phyloP scores from a whole-genome alignment of 2,888 invertebrate species.

The Amphipoea lucens region DNA sequence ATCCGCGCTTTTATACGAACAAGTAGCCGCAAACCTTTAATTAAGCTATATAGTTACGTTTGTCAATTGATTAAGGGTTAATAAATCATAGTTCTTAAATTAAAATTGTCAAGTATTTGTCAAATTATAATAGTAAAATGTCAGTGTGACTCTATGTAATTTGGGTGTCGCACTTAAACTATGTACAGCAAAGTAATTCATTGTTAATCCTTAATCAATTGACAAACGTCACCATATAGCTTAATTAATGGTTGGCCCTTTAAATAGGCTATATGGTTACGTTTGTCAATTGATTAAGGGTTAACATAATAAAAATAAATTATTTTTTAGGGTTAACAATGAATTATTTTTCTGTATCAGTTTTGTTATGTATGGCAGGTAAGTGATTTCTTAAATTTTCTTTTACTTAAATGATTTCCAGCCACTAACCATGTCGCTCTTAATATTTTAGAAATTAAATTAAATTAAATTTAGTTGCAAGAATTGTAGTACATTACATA shows the following conservation, averaged over 20 bases:
- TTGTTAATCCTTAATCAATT: background rate
- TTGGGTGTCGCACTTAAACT: too few species aligned
- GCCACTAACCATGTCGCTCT: background rate
- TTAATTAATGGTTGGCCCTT: too few species aligned
- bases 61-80: background rate
- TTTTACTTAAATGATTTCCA: background rate
- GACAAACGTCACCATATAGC: too few species aligned
- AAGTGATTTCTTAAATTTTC: slow-evolving; percentile 6
- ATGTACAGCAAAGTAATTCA: too few species aligned
- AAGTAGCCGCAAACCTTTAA: background rate
- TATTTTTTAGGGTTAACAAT: background rate
- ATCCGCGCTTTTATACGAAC: background rate
- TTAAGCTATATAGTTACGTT: background rate
- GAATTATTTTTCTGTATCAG: background rate
- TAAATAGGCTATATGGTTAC: background rate
- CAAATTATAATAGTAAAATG: too few species aligned
- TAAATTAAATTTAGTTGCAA: background rate
- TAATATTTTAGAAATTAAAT: background rate
- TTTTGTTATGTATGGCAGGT: slow-evolving; percentile 13
- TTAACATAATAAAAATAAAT: too few species aligned
- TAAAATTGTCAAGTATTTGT: background rate
- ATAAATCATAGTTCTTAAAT: background rate
- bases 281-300: background rate
- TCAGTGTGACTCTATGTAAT: too few species aligned
- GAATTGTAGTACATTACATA: background rate